Percentiles rank a stretch among this genome's conserved stretches.
phyloP scores from a whole-genome alignment of 2,113 vertebrate species.

The Ciconia maguari region DNA sequence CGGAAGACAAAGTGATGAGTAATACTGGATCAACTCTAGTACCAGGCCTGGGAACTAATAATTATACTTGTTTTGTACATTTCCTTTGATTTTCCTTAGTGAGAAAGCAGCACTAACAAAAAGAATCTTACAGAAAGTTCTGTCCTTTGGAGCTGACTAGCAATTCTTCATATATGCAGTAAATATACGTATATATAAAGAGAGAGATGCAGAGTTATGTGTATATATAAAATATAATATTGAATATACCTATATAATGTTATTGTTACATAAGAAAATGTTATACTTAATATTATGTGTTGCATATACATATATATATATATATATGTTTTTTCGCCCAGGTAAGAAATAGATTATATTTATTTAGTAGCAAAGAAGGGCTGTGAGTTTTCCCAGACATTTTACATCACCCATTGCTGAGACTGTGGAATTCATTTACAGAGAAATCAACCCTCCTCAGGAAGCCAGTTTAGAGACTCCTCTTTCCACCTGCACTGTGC shows the following conservation, averaged over 20 bases:
- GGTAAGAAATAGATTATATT: neutral
- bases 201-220: neutral
- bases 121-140: neutral
- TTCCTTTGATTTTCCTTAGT: neutral
- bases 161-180: neutral
- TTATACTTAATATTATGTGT: neutral
- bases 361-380: neutral
- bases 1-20: neutral
- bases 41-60: neutral
- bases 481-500: neutral
- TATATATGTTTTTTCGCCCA: neutral
- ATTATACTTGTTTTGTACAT: neutral
- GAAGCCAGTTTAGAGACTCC: neutral
- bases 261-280: neutral
- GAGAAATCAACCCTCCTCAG: neutral
- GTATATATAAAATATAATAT: neutral
- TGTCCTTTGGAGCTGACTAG: neutral
- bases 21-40: neutral
- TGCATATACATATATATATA: neutral
- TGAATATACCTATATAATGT: neutral
- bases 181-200: neutral
- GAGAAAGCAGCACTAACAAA: neutral
- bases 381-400: neutral
- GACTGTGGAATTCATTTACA: neutral
- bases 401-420: neutral